Conservation (phyloP, 2,113 vertebrate species). For the Xyrauchen texanus region DNA sequence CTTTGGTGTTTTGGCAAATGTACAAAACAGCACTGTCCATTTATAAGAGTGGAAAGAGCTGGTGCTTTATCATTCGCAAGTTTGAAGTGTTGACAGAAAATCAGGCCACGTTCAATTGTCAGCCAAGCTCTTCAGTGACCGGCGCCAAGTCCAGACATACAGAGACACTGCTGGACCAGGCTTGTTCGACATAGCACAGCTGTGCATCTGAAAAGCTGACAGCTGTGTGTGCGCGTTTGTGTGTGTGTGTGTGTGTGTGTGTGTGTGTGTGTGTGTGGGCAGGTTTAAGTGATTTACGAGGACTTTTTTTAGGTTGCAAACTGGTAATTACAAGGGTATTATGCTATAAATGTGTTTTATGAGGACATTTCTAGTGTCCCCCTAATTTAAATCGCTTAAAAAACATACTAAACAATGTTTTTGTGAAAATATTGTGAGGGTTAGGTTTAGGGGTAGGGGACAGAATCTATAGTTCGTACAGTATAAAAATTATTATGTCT, state of each 20-base stretch:
- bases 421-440: no score
- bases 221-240: not conserved
- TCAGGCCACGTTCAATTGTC: conserved; percentile 14
- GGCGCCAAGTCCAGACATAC: conserved; percentile 35
- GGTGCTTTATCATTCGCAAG: conserved; percentile 23
- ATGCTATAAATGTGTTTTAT: no score
- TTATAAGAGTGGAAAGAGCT: not conserved
- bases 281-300: no score
- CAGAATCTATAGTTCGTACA: no score
- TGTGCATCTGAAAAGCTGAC: conserved; percentile 3
- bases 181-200: conserved; percentile 41
- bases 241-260: not conserved
- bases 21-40: not conserved
- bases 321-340: no score
- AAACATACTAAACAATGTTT: no score
- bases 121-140: conserved; percentile 24
- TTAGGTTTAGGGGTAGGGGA: no score
- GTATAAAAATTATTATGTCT: no score
- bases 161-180: conserved; percentile 38
- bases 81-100: conserved; percentile 28
- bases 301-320: no score
- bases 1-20: not conserved
- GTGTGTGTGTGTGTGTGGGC: not conserved
- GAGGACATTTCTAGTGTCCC: no score
- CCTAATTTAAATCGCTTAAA: no score